Base-by-base conservation (phyloP, 2,797 vertebrate species). In the Petrocephalus sullivani region DNA sequence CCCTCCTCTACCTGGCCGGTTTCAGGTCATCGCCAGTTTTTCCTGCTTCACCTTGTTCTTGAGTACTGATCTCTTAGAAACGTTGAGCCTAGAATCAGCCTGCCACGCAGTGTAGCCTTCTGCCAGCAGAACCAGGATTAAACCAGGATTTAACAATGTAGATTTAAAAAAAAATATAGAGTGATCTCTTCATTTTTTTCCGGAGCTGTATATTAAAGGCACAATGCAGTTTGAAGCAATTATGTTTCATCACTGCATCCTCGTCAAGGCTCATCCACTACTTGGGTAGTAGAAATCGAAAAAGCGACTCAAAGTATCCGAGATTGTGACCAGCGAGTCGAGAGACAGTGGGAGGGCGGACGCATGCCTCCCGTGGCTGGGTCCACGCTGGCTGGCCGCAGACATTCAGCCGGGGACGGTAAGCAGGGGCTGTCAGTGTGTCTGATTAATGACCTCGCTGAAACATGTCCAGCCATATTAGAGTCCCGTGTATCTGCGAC, bases 401-500 rank as follows among this genome's bases (percentile, higher is more conserved):
- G 90, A 90, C 33, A 88, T 85, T 92, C 90, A 92, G 92, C 93
- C 89, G 84, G 88, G 85, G 90, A 10, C 61, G 90, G 85, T 51
- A 88, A 90, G 75, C 91, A 10, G 23, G 2, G 4, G 94, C 96
- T 97, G 97, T 97, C 97, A 97, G 92, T 0, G 78, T 1, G 92
- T 94, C 96, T 98, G 97, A 98, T 98, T 98, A 98, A 98, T 97
- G 97, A 95, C 96, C 96, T 95, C 94, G 92, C 94, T 96, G 97
- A 97, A 96, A 97, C 96, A 96, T 95, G 96, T 97, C 96, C 96
- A 96, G 96, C 96, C 95, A 96, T 96, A 97, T 97, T 96, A 97
- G 96, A 95, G 96, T 93, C 94, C 95, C 96, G 95, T 96, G 97
- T 97, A 97, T 97, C 97, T 97, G 95, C 94, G 93, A 93, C 33